Conservation (phyloP, 92 coral and sea anemone species). For the Montipora capitata region DNA sequence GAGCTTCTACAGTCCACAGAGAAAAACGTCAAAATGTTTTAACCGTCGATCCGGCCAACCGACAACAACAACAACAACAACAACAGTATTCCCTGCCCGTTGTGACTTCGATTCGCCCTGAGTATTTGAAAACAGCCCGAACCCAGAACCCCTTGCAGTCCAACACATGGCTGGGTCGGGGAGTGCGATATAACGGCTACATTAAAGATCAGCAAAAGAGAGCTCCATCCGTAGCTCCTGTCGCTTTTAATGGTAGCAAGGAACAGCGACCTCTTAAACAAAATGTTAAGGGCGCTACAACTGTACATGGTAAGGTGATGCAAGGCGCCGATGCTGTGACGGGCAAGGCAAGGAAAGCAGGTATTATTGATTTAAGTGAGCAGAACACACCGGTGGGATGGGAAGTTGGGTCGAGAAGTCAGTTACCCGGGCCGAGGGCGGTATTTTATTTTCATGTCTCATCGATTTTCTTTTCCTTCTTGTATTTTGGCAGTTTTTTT, state of each 20-base stretch:
- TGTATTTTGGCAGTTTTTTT: too few species aligned
- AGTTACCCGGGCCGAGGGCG: too few species aligned
- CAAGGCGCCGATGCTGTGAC: too few species aligned
- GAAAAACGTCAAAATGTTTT: neutral
- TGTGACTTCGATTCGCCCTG: neutral
- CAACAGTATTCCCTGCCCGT: too few species aligned
- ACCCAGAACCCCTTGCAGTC: neutral
- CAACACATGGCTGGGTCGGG: neutral
- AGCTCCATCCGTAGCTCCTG: neutral
- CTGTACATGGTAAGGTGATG: too few species aligned
- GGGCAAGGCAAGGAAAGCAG: too few species aligned
- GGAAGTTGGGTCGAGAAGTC: too few species aligned
- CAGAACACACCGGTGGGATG: too few species aligned
- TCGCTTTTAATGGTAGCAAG: too few species aligned
- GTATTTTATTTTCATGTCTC: too few species aligned
- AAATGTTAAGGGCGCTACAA: neutral
- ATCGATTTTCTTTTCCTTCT: too few species aligned
- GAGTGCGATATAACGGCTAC: neutral
- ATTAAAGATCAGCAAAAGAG: neutral
- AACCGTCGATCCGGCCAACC: neutral
- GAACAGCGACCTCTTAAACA: neutral
- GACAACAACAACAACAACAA: neutral
- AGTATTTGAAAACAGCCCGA: neutral
- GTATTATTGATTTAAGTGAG: too few species aligned
- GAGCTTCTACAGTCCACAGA: neutral